Base-by-base conservation (phyloP, 2,888 invertebrate genomes). In the Lycocerus yunnanus region DNA sequence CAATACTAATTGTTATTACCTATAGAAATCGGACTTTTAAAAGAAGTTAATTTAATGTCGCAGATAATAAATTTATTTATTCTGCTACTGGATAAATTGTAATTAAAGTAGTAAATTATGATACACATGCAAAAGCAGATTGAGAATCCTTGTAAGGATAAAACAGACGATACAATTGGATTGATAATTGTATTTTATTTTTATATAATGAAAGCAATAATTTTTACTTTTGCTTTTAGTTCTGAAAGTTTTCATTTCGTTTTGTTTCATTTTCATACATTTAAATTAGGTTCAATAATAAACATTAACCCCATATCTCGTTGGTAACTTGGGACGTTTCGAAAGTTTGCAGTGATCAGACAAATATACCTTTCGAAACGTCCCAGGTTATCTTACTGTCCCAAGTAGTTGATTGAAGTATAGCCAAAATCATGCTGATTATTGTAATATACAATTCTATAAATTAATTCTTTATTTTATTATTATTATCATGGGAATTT, bases 81-180 rank as follows among this genome's bases (percentile, higher is more conserved):
- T 43, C 43, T n/a, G 43, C 43, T 43, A 43, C 43, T 43, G 43
- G 43, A 43, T 43, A 43, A 43, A 43, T 43, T 43, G 43, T 43
- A 43, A 43, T 43, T 43, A 43, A 43, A 67, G 68, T 60, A 61
- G 66, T 71, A 74, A 69, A 69, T 74, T 71, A 68, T 68, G 71
- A 74, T 71, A 71, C 66, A 69, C 68, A 71, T 74, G 71, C 71
- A 74, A 68, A 71, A 65, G 43, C 71, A 68, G 74, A 74, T 74
- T 71, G 71, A 74, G 71, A 66, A 74, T 74, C 68, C 74, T 66
- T 74, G 74, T 74, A 59, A 59, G 69, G 71, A 74, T 69, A 61
- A 68, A 71, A 63, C 67, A 11, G 58, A 58, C 68, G 71, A 74
- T 74, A 69, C 71, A 74, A 74, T 74, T 71, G 68, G 43, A 43